Base-by-base conservation (phyloP, 2,888 invertebrate species). In the Nebria salina region DNA sequence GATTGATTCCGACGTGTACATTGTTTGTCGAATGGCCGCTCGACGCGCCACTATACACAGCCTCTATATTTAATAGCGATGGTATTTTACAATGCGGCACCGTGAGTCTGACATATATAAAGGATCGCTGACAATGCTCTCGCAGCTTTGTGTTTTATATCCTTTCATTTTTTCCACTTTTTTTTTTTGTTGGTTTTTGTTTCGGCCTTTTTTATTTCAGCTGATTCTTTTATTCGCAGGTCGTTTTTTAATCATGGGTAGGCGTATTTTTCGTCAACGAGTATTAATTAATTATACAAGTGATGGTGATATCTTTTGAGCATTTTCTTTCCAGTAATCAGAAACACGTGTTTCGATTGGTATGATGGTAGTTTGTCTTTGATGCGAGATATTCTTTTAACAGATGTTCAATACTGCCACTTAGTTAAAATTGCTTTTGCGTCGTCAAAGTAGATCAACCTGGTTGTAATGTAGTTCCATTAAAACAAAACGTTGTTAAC, bases 1-100 rank as follows among this genome's bases (percentile, higher is more conserved):
- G 81, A 81, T 81, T 81, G 81, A 81, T 81, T 81, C 76, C 72
- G 81, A 81, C 81, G 73, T 76, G 76, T 81, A 81, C 81, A 81
- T 81, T 81, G 81, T 81, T 81, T 81, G 81, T 41, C 20, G 80
- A 72, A 73, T n/a, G 43, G 65, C 74, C 70, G 75, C 4, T 15
- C 64, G 64, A 9, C 7, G 8, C 54, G 34, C 34, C 34, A 34
- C 34, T 34, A 64, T 41, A 9, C 20, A 13, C 54, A 25, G 13
- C 75, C 75, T 81, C 76, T 81, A 81, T 76, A 81, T 81, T 81
- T 81, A 81, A 81, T 81, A 76, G 76, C 81, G 81, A 81, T 81
- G 81, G 64, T 81, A 81, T 81, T 81, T 81, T 76, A 81, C 81
- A 81, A 81, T 81, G 76, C 64, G 26, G 75, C 66, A 65, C 76